Base-by-base conservation (phyloP, 2,113 vertebrate species). In the Propithecus coquereli region DNA sequence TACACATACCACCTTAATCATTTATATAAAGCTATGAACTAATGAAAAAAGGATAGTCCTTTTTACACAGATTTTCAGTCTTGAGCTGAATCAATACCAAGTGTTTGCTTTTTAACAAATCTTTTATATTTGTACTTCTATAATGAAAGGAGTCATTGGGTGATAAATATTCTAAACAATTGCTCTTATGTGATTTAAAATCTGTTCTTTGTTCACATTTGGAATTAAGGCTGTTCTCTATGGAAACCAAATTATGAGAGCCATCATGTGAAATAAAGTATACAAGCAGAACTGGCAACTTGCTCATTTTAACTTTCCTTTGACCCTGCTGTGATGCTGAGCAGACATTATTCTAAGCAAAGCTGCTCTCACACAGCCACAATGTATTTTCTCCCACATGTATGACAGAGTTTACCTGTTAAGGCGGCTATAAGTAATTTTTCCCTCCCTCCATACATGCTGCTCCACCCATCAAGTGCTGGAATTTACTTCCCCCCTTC, bases 211-310 rank as follows among this genome's bases (percentile, higher is more conserved):
- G 37, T 59, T 90, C 32, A 63, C 59, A 90, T 57, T 40, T 94
- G 66, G 89, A 94, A 96, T 47, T 90, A 90, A 96, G 54, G 47
- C 27, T 94, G n/a, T 20, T 82, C 71, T 95, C 70, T 30, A 66
- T 10, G 30, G 18, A 70, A 59, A 93, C 88, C 88, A 92, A 84
- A 83, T 40, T 68, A 92, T 43, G 27, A 23, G 92, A 80, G 25
- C 76, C 32, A 32, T 57, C n/a, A 57, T 45, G 40, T 79, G n/a
- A 73, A 45, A 52, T 16, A 52, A 52, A 90, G 20, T 73, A 63
- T 23, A n/a, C 18, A 81, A 43, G 65, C 0, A 80, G 27, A 92
- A 43, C 5, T 70, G 54, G 25, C 25, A 93, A 86, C 23, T 61
- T 65, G 54, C 45, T 74, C 50, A 71, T 17, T 47, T 94, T 59